Evolutionary conservation across 2,888 invertebrate genomes (phyloP).

Genomic region (Drosophila hamatofila): DNA sequence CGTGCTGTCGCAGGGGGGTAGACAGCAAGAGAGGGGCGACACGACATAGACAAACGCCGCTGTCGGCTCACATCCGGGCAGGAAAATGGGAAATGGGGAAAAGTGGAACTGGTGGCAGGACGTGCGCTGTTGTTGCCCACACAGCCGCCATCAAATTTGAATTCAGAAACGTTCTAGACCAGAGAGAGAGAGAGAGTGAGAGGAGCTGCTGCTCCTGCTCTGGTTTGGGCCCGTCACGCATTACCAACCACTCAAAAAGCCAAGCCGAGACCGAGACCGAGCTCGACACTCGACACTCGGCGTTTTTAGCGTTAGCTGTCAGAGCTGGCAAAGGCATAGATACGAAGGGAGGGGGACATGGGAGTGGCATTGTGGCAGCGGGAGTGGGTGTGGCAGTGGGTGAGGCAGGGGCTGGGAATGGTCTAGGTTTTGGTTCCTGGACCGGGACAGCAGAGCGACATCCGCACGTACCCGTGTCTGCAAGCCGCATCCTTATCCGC

Average conservation of each 20-base stretch:
- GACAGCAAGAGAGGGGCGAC: conserved; percentile 34
- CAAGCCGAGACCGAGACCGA: conserved; percentile 52
- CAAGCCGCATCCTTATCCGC: conserved; percentile 25
- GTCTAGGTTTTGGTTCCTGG: conserved; percentile 32
- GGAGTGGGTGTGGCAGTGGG: neutral
- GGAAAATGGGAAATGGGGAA: conserved; percentile 19
- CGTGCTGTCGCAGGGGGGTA: conserved; percentile 25
- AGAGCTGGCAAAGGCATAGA: conserved; percentile 38
- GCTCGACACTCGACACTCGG: conserved; percentile 64
- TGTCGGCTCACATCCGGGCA: conserved; percentile 71
- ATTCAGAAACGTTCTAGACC: conserved; percentile 48
- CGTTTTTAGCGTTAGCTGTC: conserved; percentile 76
- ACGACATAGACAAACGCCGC: conserved; percentile 70
- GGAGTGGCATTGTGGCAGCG: neutral
- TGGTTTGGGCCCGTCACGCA: conserved; percentile 70
- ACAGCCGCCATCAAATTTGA: conserved; percentile 78
- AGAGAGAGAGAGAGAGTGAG: neutral
- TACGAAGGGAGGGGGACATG: neutral
- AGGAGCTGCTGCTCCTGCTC: neutral
- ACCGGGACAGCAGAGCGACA: conserved; percentile 40
- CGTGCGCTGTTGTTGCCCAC: conserved; percentile 53
- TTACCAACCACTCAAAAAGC: conserved; percentile 67
- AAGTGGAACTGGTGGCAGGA: conserved; percentile 41
- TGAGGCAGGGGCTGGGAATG: conserved; percentile 5
- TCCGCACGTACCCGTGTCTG: conserved; percentile 52